Conservation (phyloP, 2,797 vertebrate species). For the Nannoperca australis region DNA sequence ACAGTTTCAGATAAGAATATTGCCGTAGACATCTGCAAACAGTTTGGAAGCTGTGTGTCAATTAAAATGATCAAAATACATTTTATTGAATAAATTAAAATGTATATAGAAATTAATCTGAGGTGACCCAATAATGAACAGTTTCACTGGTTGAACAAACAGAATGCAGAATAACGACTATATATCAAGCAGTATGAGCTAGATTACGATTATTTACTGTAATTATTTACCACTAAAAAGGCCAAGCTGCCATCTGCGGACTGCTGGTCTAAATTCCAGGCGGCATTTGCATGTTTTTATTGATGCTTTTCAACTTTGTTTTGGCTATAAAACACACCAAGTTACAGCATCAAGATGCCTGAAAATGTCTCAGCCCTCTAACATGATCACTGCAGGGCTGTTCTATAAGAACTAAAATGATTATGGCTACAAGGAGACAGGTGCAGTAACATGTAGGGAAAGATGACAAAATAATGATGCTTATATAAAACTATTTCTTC, state of each 20-base stretch:
- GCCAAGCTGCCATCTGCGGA: conserved; percentile 19
- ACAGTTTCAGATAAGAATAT: conserved; percentile 51
- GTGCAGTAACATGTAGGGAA: background rate
- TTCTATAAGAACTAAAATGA: conserved; percentile 11
- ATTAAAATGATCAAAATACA: conserved; percentile 24
- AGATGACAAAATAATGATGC: background rate
- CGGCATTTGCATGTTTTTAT: background rate
- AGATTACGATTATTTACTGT: conserved; percentile 34
- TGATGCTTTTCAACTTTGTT: background rate
- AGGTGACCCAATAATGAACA: conserved; percentile 22
- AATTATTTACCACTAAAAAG: conserved; percentile 51
- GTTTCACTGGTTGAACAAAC: conserved; percentile 52
- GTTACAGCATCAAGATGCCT: background rate
- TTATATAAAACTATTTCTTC: background rate
- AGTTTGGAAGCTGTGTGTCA: conserved; percentile 48
- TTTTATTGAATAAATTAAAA: conserved; percentile 9
- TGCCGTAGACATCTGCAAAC: conserved; percentile 58
- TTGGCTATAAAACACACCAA: background rate
- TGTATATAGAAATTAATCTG: conserved; percentile 7
- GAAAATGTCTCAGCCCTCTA: background rate
- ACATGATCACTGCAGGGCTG: background rate
- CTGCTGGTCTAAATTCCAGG: background rate
- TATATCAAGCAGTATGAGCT: conserved; percentile 54
- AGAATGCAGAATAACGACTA: conserved; percentile 43
- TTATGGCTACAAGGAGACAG: background rate